These are phyloP conservation scores for Erythrolamprus reginae DNA, from an alignment of 2,113 vertebrate species.

Conservation along the genomic window DNA sequence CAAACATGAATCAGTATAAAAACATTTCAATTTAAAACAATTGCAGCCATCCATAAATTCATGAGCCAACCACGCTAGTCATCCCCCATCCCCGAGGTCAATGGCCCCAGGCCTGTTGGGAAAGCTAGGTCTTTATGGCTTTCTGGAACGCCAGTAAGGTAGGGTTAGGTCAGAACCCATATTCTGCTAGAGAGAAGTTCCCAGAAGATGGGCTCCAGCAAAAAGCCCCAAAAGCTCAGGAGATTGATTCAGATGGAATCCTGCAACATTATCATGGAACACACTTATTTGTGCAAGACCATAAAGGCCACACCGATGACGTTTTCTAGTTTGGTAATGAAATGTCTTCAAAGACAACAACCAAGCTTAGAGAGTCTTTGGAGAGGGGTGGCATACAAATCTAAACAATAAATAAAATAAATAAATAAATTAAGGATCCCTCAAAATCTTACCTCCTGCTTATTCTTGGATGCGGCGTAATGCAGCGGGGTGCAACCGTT, in stretches of 20 bases:
- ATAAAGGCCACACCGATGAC: not conserved
- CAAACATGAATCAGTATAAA: no score
- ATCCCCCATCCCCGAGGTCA: no score
- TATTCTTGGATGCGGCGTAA: slow-evolving; percentile 93
- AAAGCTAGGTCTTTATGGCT: no score
- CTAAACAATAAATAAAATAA: no score
- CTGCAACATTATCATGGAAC: not conserved
- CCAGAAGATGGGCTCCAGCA: not conserved
- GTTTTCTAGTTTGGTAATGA: not conserved
- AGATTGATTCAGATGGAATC: not conserved
- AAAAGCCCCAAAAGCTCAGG: not conserved
- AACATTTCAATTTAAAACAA: no score
- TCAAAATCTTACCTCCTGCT: slow-evolving; percentile 80
- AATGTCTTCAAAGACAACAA: not conserved
- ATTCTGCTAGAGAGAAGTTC: not conserved
- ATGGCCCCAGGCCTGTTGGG: no score
- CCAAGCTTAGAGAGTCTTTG: not conserved
- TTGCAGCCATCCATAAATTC: no score
- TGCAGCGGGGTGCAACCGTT: slow-evolving; percentile 92
- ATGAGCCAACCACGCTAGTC: no score
- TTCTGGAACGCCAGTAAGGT: no score
- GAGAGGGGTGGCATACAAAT: no score
- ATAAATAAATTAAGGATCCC: not conserved
- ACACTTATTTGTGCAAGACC: not conserved
- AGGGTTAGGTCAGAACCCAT: no score